phyloP scores from a whole-genome alignment of 2,797 vertebrate species.

The Tenualosa ilisha region DNA sequence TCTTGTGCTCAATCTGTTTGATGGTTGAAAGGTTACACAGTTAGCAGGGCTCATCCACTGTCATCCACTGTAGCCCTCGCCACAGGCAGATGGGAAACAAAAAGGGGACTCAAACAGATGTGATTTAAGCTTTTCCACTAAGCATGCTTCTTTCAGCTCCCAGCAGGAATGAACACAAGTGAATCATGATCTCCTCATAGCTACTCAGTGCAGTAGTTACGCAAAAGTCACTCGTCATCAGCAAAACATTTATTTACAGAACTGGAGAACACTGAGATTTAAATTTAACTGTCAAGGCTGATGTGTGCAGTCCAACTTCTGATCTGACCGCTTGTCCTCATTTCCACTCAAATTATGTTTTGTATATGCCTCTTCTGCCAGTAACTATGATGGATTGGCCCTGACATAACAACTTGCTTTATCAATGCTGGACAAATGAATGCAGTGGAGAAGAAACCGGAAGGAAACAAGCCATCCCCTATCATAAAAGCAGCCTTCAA shows the following conservation, averaged over 20 bases:
- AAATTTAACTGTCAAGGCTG: not conserved
- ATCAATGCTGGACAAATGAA: not conserved
- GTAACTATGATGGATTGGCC: not conserved
- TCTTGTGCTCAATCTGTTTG: constrained; percentile 17
- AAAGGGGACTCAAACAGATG: not conserved
- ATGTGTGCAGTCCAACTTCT: not conserved
- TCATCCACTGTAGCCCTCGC: not conserved
- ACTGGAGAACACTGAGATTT: not conserved
- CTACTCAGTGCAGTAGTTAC: not conserved
- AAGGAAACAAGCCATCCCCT: not conserved
- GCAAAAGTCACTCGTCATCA: not conserved
- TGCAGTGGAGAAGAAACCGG: not conserved
- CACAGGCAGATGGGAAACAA: not conserved
- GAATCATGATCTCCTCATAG: not conserved
- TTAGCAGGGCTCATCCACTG: not conserved
- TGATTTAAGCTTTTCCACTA: constrained; percentile 7
- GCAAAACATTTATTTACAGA: not conserved
- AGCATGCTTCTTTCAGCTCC: not conserved
- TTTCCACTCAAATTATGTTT: not conserved
- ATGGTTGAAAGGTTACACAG: not conserved
- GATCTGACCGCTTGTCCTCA: not conserved
- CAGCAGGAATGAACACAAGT: not conserved
- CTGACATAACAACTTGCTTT: not conserved
- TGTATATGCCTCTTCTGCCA: not conserved
- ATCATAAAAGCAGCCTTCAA: not conserved